Evolutionary conservation across 2,888 invertebrate genomes (phyloP).

Genomic region (Caenorhabditis afra): DNA sequence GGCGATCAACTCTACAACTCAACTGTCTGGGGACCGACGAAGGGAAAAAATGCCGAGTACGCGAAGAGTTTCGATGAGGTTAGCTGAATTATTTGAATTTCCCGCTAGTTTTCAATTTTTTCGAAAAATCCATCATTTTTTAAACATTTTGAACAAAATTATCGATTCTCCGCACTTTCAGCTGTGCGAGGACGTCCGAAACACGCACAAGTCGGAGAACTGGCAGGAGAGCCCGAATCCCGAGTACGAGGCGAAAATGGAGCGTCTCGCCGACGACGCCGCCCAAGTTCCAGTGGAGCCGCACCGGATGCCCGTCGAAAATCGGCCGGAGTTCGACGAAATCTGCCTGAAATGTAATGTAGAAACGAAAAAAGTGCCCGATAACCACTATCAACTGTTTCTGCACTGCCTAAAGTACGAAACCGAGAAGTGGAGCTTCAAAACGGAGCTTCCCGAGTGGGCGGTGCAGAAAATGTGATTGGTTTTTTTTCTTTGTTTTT

Average conservation of each 20-base stretch:
- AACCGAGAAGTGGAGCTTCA: constrained; percentile 74
- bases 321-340: constrained; percentile 73
- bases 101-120: no score
- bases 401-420: constrained; percentile 79
- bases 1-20: constrained; percentile 98
- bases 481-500: constrained; percentile 7
- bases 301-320: constrained; percentile 49
- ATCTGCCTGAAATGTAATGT: constrained; percentile 78
- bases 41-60: constrained; percentile 90
- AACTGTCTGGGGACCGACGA: constrained; percentile 91
- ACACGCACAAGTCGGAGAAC: constrained; percentile 65
- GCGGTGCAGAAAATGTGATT: constrained; percentile 61
- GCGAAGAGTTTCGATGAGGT: constrained; percentile 81
- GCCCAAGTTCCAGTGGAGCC: constrained; percentile 54
- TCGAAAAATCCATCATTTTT: no score
- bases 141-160: no score
- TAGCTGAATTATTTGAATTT: not conserved
- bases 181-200: constrained; percentile 69
- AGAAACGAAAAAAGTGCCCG: constrained; percentile 68
- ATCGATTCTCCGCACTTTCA: no score
- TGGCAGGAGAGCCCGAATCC: constrained; percentile 75
- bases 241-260: constrained; percentile 70
- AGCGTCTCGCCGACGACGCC: constrained; percentile 61
- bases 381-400: constrained; percentile 71
- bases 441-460: constrained; percentile 77